Conservation (phyloP, 2,797 vertebrate genomes). For the Muraenolepis orangiensis region DNA sequence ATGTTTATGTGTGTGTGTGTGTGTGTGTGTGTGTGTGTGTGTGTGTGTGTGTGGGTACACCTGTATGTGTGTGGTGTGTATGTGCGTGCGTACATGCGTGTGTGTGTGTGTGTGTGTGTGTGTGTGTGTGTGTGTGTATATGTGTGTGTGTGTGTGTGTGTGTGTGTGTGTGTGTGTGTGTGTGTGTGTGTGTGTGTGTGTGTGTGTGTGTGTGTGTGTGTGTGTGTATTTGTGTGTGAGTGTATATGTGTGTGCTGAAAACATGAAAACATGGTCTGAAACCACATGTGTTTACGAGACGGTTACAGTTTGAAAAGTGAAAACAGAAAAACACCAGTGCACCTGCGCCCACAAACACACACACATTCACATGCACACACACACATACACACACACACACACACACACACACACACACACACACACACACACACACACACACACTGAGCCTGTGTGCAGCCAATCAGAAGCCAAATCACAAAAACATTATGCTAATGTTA, state of each 20-base stretch:
- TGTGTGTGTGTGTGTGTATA: not conserved
- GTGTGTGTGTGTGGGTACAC: too few species aligned
- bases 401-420: not conserved
- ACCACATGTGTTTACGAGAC: too few species aligned
- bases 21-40: too few species aligned
- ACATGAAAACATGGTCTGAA: too few species aligned
- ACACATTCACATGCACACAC: slow-evolving; percentile 23
- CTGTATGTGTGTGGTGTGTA: too few species aligned
- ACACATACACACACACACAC: slow-evolving; percentile 7
- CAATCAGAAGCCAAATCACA: slow-evolving; percentile 49
- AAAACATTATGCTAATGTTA: slow-evolving; percentile 74
- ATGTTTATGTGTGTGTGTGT: too few species aligned
- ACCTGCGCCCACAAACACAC: slow-evolving; percentile 57
- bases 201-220: not conserved
- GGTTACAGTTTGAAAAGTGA: too few species aligned
- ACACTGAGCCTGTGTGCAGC: not conserved
- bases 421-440: not conserved
- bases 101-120: too few species aligned
- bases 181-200: not conserved
- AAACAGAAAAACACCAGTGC: too few species aligned
- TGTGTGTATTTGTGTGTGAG: slow-evolving; percentile 18
- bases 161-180: not conserved
- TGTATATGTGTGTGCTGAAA: too few species aligned
- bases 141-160: not conserved
- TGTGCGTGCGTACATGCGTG: too few species aligned